Percentiles rank a stretch among this genome's conserved stretches.
Evolutionary conservation across 2,888 invertebrate genomes (phyloP).

Genomic region (Rhopalosiphum nymphaeae): DNA sequence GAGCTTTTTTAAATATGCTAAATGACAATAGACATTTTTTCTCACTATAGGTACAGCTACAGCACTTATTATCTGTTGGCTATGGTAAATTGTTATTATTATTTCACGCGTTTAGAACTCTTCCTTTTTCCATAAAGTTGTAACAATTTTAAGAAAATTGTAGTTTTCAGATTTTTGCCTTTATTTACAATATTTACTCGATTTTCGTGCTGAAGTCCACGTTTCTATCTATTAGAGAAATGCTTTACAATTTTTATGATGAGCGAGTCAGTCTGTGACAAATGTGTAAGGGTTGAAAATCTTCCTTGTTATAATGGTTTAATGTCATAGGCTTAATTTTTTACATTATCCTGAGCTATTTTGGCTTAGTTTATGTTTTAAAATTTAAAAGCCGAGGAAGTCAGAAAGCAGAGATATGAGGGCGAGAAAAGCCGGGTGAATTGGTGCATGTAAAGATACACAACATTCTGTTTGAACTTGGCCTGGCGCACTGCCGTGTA

Average conservation of each 20-base stretch:
- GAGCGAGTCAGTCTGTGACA: background rate
- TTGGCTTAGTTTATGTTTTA: background rate
- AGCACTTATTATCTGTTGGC: background rate
- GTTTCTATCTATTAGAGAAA: background rate
- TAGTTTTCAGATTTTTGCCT: background rate
- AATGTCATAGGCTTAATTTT: background rate
- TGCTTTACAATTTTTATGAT: background rate
- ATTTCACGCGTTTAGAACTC: background rate
- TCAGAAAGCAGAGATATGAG: background rate
- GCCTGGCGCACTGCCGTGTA: background rate
- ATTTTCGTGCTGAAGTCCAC: background rate
- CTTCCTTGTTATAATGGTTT: background rate
- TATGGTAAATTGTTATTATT: background rate
- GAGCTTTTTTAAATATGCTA: no score
- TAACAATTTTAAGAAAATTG: background rate
- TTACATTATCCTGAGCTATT: background rate
- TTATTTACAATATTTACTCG: background rate
- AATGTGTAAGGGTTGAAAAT: background rate
- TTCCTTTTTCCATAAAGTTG: background rate
- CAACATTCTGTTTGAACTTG: background rate
- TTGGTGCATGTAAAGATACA: background rate
- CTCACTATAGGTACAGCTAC: background rate
- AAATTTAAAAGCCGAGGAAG: background rate
- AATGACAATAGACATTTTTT: background rate
- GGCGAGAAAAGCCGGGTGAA: background rate